Conservation (phyloP, 2,113 vertebrate genomes). For the Piliocolobus tephrosceles region DNA sequence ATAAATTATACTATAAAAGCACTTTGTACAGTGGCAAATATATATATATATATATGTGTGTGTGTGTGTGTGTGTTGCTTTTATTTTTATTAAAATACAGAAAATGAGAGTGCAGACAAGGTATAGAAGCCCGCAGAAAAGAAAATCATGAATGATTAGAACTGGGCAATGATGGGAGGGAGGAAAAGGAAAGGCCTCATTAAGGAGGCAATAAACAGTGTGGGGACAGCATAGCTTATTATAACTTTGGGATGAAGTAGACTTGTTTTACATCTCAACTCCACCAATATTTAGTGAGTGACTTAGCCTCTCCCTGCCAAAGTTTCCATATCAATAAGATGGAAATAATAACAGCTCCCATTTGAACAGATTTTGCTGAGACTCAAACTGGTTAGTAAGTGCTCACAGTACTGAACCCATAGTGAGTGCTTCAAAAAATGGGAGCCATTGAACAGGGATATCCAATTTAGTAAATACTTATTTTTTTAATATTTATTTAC, state of each 20-base stretch:
- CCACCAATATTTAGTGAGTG: not conserved
- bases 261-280: not conserved
- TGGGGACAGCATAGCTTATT: not conserved
- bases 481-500: too few relatives aligned
- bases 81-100: not conserved
- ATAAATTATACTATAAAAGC: not conserved
- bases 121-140: not conserved
- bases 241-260: not conserved
- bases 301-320: not conserved
- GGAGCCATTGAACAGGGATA: not conserved
- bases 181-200: not conserved
- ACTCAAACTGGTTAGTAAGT: not conserved
- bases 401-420: not conserved
- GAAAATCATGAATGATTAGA: not conserved
- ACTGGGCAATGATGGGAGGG: rapidly evolving
- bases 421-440: not conserved
- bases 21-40: not conserved
- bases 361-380: not conserved
- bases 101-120: not conserved
- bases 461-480: too few relatives aligned
- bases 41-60: rapidly evolving
- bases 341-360: not conserved
- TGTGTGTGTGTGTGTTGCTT: not conserved
- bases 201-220: not conserved
- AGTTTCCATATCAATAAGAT: not conserved